Conservation (phyloP, 1,140 invertebrate genomes). For the Lycorma delicatula region DNA sequence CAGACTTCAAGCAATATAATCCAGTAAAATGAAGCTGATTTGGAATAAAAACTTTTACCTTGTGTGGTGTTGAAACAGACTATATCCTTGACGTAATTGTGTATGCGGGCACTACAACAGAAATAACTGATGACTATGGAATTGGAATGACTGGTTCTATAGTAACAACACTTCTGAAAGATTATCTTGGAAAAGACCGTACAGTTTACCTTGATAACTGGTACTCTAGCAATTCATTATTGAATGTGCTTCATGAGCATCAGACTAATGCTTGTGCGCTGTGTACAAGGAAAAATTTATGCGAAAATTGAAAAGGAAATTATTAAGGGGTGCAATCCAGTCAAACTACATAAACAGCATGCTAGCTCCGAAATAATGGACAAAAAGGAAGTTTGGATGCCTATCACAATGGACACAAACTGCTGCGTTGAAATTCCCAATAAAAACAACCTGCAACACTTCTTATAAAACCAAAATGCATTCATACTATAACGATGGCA, state of each 20-base stretch:
- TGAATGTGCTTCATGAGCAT: conserved; percentile 21
- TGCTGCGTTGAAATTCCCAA: conserved; percentile 20
- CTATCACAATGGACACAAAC: conserved; percentile 27
- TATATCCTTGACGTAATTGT: conserved; percentile 18
- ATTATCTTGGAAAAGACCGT: conserved; percentile 28
- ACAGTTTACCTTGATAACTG: conserved; percentile 29
- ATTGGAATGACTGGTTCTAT: conserved; percentile 28
- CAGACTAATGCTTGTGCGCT: conserved; percentile 29
- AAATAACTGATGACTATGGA: neutral
- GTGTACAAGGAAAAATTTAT: conserved; percentile 26
- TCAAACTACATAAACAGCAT: conserved; percentile 12
- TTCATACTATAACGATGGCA: conserved; percentile 36
- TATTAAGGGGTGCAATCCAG: conserved; percentile 20
- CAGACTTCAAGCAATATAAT: conserved; percentile 27
- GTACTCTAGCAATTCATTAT: conserved; percentile 27
- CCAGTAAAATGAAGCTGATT: conserved; percentile 22
- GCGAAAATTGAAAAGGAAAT: conserved; percentile 26
- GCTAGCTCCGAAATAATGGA: conserved; percentile 31
- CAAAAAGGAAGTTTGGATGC: conserved; percentile 29
- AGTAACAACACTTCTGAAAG: conserved; percentile 27
- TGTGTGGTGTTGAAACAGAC: conserved; percentile 18
- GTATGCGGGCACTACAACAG: conserved; percentile 8
- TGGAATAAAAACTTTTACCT: conserved; percentile 12
- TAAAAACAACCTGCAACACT: neutral
- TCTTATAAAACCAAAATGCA: conserved; percentile 31